Percentiles rank a stretch among this genome's conserved stretches.
These are phyloP conservation scores for Silurus aristotelis DNA, from an alignment of 2,797 vertebrate species.

Conservation along the genomic window DNA sequence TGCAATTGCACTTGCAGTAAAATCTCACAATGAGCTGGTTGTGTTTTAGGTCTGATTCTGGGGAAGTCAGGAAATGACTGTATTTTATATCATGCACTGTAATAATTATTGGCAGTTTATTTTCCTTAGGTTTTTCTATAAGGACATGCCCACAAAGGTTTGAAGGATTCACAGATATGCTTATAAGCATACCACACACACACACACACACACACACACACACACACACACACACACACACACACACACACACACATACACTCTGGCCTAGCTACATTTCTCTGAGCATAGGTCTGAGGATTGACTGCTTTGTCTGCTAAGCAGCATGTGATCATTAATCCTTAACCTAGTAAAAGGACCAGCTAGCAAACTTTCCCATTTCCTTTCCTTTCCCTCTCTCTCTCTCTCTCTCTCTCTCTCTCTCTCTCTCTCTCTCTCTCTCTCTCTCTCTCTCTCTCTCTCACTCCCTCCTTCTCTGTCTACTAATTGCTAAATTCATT, in stretches of 20 bases:
- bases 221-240: slow-evolving; percentile 22
- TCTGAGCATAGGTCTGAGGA: background rate
- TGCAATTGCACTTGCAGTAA: background rate
- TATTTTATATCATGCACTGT: background rate
- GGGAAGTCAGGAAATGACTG: background rate
- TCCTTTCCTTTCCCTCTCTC: background rate
- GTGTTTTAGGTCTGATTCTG: background rate
- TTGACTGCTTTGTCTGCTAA: background rate
- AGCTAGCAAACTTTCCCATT: slow-evolving; percentile 4
- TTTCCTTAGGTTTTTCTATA: background rate
- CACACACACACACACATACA: slow-evolving; percentile 24
- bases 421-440: background rate
- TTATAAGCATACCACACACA: too few species aligned
- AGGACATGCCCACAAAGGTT: background rate
- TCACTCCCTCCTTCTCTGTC: background rate
- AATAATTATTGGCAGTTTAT: background rate
- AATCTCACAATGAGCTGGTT: background rate
- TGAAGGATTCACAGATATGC: background rate
- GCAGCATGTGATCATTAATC: slow-evolving; percentile 34
- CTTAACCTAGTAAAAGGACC: slow-evolving; percentile 1
- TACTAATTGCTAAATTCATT: slow-evolving; percentile 39
- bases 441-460: background rate
- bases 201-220: background rate
- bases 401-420: background rate
- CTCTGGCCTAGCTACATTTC: background rate